phyloP scores from a whole-genome alignment of 1,140 invertebrate species.

The Listronotus bonariensis region DNA sequence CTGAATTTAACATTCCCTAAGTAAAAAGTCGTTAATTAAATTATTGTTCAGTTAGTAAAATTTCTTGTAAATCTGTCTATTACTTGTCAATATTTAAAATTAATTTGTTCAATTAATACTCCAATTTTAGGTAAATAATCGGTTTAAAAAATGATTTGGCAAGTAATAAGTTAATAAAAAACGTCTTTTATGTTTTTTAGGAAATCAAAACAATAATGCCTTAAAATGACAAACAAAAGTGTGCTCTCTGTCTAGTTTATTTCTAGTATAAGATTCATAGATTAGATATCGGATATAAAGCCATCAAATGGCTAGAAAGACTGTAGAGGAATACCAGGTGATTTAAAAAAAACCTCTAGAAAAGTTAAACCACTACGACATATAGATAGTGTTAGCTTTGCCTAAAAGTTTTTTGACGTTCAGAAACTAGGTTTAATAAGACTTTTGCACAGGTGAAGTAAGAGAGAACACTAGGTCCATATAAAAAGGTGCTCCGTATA shows the following conservation, averaged over 20 bases:
- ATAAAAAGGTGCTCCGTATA: constrained; percentile 44
- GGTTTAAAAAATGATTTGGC: not conserved
- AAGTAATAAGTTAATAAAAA: constrained; percentile 8
- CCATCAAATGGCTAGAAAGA: constrained; percentile 47
- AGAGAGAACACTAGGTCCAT: constrained; percentile 48
- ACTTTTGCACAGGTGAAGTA: constrained; percentile 42
- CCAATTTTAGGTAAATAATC: not conserved
- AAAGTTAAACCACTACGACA: not conserved
- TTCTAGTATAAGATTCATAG: constrained; percentile 35
- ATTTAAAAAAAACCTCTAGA: constrained; percentile 23
- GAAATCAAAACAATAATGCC: constrained; percentile 42
- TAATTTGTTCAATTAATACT: not conserved
- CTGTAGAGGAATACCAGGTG: constrained; percentile 55
- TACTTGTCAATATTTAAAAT: constrained; percentile 23
- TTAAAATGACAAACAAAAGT: constrained; percentile 48
- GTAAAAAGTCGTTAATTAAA: constrained; percentile 8
- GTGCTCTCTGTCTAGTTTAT: constrained; percentile 47
- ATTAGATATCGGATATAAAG: constrained; percentile 35
- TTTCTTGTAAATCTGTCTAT: constrained; percentile 18
- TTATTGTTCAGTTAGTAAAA: constrained; percentile 13
- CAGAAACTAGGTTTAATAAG: constrained; percentile 38
- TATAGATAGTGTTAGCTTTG: not conserved
- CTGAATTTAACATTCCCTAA: constrained; percentile 44
- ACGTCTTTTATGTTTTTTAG: constrained; percentile 14
- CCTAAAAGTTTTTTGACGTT: constrained; percentile 28